These are phyloP conservation scores for Drosophila murphyi DNA, from an alignment of 1,140 invertebrate species.

Conservation along the genomic window DNA sequence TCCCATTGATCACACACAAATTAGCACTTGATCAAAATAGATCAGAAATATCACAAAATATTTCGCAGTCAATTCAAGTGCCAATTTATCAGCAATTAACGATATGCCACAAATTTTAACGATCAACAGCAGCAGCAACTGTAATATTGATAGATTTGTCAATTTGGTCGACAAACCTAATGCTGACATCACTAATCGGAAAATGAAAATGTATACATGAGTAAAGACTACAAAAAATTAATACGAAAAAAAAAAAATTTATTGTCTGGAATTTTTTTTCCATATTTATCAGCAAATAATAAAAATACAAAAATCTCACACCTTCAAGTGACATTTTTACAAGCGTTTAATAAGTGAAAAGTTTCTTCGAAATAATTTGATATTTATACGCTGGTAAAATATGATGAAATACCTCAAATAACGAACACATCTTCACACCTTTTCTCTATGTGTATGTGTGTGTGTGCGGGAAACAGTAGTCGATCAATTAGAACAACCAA, in stretches of 20 bases:
- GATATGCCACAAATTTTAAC: slow-evolving; percentile 44
- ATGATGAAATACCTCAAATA: slow-evolving; percentile 18
- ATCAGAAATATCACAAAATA: slow-evolving; percentile 60
- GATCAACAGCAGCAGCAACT: slow-evolving; percentile 37
- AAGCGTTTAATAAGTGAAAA: slow-evolving; percentile 66
- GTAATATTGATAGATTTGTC: slow-evolving; percentile 3
- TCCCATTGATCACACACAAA: slow-evolving; percentile 46
- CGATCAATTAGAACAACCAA: slow-evolving; percentile 68
- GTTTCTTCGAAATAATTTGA: slow-evolving; percentile 59
- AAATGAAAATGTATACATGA: slow-evolving; percentile 46
- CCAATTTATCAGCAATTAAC: slow-evolving; percentile 55
- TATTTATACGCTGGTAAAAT: slow-evolving; percentile 72
- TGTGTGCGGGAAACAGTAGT: slow-evolving; percentile 33
- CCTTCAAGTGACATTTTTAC: slow-evolving; percentile 48
- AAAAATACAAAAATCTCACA: slow-evolving; percentile 31
- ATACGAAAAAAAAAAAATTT: not conserved
- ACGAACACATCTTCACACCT: slow-evolving; percentile 43
- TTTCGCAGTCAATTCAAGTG: slow-evolving; percentile 60
- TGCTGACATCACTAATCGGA: slow-evolving; percentile 48
- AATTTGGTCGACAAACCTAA: not conserved
- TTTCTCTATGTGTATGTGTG: not conserved
- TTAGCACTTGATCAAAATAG: slow-evolving; percentile 71
- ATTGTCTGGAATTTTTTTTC: slow-evolving; percentile 13
- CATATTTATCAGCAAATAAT: slow-evolving; percentile 22
- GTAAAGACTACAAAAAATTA: slow-evolving; percentile 2